Evolutionary conservation across 2,797 vertebrate species (phyloP), one percentile per base, ranked within the genome.

Genomic region (Nyctibius grandis): DNA sequence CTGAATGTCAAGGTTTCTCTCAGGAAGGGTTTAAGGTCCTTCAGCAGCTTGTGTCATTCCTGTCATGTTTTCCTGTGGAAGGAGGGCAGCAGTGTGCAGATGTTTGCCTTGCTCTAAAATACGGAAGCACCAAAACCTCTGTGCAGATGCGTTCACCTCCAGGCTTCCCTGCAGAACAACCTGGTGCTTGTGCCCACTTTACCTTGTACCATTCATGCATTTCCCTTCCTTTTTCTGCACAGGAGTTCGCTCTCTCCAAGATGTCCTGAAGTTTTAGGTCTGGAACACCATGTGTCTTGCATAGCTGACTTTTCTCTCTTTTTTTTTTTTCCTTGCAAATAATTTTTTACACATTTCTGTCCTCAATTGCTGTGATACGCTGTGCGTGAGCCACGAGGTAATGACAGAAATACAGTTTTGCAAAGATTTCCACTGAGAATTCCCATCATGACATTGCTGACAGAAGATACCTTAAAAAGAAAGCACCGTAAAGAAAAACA

Each of bases 401-500:
- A 65, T 1, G 34, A 75, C 45, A 92, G 78, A 72, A 92, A 92
- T 89, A 65, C 1, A 60, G 68, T 83, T 94, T 88, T 85, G 69
- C 68, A 83, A 95, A 93, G 61, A 12, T 64, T 95, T 89, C 90
- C 81, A 65, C 45, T 36, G 74, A 91, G 88, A 96, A 94, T 94
- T 95, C 95, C 72, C 75, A 63, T 89, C 72, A 78, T 45, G 57
- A 72, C 88, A 75, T 8, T 36, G 81, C 57, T 94, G 93, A 95
- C 75, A 95, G 81, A 53, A 91, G 81, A 85, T 82, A 74, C 90
- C 91, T 96, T 89, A 77, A 91, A 91, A 89, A 91, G 78, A 85
- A 96, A 95, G 42, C 64, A 57, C 53, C 0, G 15, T 48, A 63
- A 96, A 75, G 91, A 64, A 96, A 96, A 97, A 67, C 93, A 96